Base-by-base conservation (phyloP, 2,113 vertebrate species). In the Dolichallabes microphthalmus region DNA sequence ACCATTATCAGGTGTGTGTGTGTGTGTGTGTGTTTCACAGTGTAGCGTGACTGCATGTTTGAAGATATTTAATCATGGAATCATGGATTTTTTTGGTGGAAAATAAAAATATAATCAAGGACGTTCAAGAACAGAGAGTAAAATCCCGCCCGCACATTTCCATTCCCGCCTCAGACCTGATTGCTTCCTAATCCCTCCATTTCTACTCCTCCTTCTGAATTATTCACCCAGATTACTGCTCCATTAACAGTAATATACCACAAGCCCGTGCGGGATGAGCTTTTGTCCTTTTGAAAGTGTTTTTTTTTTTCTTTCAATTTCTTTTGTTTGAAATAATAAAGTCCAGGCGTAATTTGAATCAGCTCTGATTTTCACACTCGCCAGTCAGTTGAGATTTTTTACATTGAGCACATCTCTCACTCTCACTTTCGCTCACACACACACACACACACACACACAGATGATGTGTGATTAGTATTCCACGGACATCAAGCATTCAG, bases 121-220 rank as follows among this genome's bases (percentile, higher is more conserved):
- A 32, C 8, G 76, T 8, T 25, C 1, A 58, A 64, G 50, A 32
- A 77, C 9, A 17, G 68, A 11, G 19, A 71, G 32, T 9, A 11
- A 39, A 39, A 39, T 35, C 45, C 61, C 30, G 63, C 77, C 30
- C 55, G 53, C 45, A 82, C n/a, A 71, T 77, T 84, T 77, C 52
- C 81, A 86, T 53, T 76, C 84, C 76, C 76, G 87, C 87, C 68
- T 87, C 9, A n/a, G 20, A 39, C 53, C 80, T 88, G 81, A 86
- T 88, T 85, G 71, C 66, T 84, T 88, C 74, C 82, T 85, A 86
- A 88, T 88, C 83, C 83, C 55, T 61, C 63, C 39, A 86, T 85
- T 82, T 82, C 85, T 73, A 2, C 55, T 73, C 64, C 73, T 69
- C 57, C 3, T 60, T n/a, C 78, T n/a, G 82, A 64, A 87, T 82